A percentile compares a stretch with the other conserved stretches of the same genome.
Evolutionary conservation across 2,797 vertebrate genomes (phyloP).

Genomic region (Columba guinea): DNA sequence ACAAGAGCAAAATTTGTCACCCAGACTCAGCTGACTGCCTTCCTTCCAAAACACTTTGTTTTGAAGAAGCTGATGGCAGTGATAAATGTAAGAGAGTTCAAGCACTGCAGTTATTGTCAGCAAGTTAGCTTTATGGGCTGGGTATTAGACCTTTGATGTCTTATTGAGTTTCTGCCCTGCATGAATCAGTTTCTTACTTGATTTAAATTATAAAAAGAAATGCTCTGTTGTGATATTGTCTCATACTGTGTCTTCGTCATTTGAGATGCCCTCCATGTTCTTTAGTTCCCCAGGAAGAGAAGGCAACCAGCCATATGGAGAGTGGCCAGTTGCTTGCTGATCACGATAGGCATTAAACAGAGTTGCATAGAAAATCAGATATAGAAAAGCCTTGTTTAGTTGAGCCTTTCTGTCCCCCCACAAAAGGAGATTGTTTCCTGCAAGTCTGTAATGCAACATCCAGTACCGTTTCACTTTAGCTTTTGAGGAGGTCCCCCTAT

Average conservation of each 20-base stretch:
- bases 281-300: constrained; percentile 40
- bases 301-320: constrained; percentile 65
- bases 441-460: not conserved
- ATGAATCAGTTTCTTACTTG: constrained; percentile 63
- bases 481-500: not conserved
- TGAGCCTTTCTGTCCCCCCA: constrained; percentile 12
- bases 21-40: constrained; percentile 18
- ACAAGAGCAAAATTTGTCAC: constrained; percentile 28
- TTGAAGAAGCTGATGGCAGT: constrained; percentile 50
- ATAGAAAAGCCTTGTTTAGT: constrained; percentile 10
- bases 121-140: constrained; percentile 50
- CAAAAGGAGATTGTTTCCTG: constrained; percentile 48
- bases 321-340: constrained; percentile 55
- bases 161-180: constrained; percentile 53
- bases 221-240: constrained; percentile 38
- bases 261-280: constrained; percentile 41
- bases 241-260: constrained; percentile 62
- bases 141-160: constrained; percentile 62
- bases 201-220: constrained; percentile 66
- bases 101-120: constrained; percentile 53
- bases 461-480: not conserved
- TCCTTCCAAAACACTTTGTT: constrained; percentile 35
- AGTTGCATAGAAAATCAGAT: constrained; percentile 13
- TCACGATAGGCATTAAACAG: constrained; percentile 1
- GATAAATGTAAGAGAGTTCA: constrained; percentile 57